These are phyloP conservation scores for Heliocidaris erythrogramma DNA, from an alignment of 35 echinoderm and acorn worm species.

Conservation along the genomic window DNA sequence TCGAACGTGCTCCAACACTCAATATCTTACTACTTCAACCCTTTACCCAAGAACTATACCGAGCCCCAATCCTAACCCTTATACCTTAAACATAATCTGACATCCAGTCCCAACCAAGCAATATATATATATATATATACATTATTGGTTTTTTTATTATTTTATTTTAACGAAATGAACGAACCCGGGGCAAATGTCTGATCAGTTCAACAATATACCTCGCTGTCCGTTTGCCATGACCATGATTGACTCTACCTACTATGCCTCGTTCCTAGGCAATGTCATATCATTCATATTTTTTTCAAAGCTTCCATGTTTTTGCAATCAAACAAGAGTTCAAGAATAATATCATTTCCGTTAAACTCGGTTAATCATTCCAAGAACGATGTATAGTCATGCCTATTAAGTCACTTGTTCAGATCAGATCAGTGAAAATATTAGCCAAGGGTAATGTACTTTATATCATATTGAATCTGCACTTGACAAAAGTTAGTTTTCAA, in stretches of 20 bases:
- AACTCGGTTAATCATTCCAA: not conserved
- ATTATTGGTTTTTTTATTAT: too few species aligned
- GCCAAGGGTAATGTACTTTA: not conserved
- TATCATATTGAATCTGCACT: not conserved
- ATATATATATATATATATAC: too few species aligned
- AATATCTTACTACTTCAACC: too few species aligned
- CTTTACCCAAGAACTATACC: too few species aligned
- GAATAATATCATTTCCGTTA: not conserved
- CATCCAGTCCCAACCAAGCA: too few species aligned
- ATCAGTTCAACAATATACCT: too few species aligned
- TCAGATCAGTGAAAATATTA: not conserved
- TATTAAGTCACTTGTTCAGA: not conserved
- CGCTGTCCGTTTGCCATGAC: not conserved
- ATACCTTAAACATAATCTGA: too few species aligned
- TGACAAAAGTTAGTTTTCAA: not conserved
- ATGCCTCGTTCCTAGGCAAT: not conserved
- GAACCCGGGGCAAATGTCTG: too few species aligned
- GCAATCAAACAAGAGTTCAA: not conserved
- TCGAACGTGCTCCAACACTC: too few species aligned
- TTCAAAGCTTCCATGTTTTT: not conserved
- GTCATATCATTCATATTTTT: constrained; percentile 5
- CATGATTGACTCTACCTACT: not conserved
- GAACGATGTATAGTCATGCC: not conserved
- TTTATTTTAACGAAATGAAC: too few species aligned
- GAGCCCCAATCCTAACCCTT: too few species aligned